These are phyloP conservation scores for Patiria pectinifera DNA, from an alignment of 53 echinoderm and acorn worm species.

Conservation along the genomic window DNA sequence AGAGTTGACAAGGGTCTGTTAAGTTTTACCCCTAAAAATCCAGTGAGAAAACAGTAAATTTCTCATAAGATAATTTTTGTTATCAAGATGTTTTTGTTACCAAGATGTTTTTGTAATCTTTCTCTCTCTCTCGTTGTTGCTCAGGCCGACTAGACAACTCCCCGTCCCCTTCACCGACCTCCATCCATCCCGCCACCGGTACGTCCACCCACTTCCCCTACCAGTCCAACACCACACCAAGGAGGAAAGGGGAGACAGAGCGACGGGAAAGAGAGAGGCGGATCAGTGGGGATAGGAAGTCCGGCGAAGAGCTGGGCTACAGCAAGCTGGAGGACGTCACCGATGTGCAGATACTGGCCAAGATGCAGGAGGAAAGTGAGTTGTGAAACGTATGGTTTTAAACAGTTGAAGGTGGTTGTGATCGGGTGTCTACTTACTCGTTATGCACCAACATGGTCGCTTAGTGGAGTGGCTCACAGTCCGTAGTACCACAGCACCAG, in stretches of 20 bases:
- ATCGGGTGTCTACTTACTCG: too few species aligned
- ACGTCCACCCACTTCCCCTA: slow-evolving; percentile 38
- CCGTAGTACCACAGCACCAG: too few species aligned
- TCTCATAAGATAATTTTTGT: too few species aligned
- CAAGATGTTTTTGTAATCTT: neutral
- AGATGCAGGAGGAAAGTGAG: slow-evolving; percentile 99
- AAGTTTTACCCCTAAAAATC: too few species aligned
- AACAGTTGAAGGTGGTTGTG: too few species aligned
- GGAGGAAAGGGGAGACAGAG: slow-evolving; percentile 66
- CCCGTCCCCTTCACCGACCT: slow-evolving; percentile 50
- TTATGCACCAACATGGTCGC: too few species aligned
- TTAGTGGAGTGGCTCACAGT: too few species aligned
- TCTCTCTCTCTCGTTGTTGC: neutral
- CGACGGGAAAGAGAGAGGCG: slow-evolving; percentile 55
- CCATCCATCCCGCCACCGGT: slow-evolving; percentile 10
- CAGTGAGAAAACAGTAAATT: too few species aligned
- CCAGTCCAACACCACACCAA: slow-evolving; percentile 34
- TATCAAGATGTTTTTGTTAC: neutral
- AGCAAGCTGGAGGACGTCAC: slow-evolving; percentile 95
- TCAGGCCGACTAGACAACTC: slow-evolving; percentile 46
- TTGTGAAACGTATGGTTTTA: neutral
- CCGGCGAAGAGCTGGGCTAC: slow-evolving; percentile 80
- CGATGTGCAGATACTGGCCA: slow-evolving; percentile 97
- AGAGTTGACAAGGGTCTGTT: too few species aligned
- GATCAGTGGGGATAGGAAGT: slow-evolving; percentile 62